Evolutionary conservation across 2,888 invertebrate genomes (phyloP).

Genomic region (Fragum sueziense): DNA sequence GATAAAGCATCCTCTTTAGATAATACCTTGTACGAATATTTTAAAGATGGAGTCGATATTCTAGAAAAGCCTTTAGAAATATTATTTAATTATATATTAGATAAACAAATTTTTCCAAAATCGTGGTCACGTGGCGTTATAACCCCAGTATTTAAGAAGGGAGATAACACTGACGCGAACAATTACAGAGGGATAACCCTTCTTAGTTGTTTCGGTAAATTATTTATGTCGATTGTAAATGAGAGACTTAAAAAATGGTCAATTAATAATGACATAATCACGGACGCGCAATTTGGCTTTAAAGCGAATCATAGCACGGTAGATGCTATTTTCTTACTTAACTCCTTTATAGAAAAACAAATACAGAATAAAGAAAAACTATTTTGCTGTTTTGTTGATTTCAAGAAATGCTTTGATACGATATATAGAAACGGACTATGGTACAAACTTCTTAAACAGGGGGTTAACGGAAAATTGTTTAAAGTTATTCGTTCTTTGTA

Average conservation of each 20-base stretch:
- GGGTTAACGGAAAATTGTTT: not conserved
- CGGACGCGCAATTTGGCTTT: slow-evolving; percentile 46
- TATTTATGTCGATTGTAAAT: no score
- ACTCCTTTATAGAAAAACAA: not conserved
- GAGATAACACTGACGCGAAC: no score
- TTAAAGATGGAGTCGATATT: slow-evolving; percentile 21
- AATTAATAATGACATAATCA: slow-evolving; percentile 21
- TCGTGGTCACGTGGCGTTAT: no score
- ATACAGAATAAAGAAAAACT: slow-evolving; percentile 6
- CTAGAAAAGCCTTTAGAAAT: slow-evolving; percentile 18
- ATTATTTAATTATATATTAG: slow-evolving; percentile 35
- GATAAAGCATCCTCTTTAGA: slow-evolving; percentile 39
- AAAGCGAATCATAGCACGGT: not conserved
- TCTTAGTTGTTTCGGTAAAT: no score
- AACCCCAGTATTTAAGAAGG: no score
- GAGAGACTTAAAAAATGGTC: slow-evolving; percentile 40
- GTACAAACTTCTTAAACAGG: slow-evolving; percentile 3
- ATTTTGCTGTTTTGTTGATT: not conserved
- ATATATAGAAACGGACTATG: slow-evolving; percentile 11
- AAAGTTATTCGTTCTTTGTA: not conserved
- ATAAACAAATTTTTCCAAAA: slow-evolving; percentile 29
- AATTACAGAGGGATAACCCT: no score
- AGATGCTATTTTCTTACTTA: not conserved
- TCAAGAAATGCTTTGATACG: slow-evolving; percentile 18
- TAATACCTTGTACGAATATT: slow-evolving; percentile 40